Conservation (phyloP, 2,797 vertebrate genomes). For the Serranus cabrilla region DNA sequence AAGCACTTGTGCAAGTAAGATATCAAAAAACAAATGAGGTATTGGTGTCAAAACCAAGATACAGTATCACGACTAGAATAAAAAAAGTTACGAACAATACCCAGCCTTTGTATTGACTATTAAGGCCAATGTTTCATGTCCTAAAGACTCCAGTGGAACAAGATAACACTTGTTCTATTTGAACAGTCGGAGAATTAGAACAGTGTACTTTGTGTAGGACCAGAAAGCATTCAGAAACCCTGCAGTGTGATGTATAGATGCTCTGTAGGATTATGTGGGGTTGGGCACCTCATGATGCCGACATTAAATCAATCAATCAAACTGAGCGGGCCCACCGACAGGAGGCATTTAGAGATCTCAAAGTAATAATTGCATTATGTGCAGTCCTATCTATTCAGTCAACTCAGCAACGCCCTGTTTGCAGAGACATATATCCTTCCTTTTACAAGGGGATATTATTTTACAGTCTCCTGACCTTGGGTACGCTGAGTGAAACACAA, state of each 20-base stretch:
- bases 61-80: not conserved
- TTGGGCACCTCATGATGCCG: not conserved
- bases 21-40: not conserved
- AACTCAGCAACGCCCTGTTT: constrained; percentile 74
- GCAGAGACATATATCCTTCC: constrained; percentile 73
- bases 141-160: constrained; percentile 30
- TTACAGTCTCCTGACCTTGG: constrained; percentile 85
- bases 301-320: constrained; percentile 40
- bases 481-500: constrained; percentile 83
- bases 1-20: not conserved
- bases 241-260: constrained; percentile 20
- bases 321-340: constrained; percentile 4
- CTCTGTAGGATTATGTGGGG: constrained; percentile 24
- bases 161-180: constrained; percentile 52
- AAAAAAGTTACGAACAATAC: not conserved
- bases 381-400: constrained; percentile 57
- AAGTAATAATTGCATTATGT: constrained; percentile 47
- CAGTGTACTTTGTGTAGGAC: constrained; percentile 1
- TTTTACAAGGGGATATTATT: constrained; percentile 79
- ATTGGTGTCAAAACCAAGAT: not conserved
- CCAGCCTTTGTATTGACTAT: not conserved
- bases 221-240: constrained; percentile 15
- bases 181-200: constrained; percentile 7
- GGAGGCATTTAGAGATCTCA: constrained; percentile 31
- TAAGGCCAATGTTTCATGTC: constrained; percentile 16